A percentile compares a stretch with the other conserved stretches of the same genome.
phyloP scores from a whole-genome alignment of 2,797 vertebrate species.

The Kryptolebias ocellatus region DNA sequence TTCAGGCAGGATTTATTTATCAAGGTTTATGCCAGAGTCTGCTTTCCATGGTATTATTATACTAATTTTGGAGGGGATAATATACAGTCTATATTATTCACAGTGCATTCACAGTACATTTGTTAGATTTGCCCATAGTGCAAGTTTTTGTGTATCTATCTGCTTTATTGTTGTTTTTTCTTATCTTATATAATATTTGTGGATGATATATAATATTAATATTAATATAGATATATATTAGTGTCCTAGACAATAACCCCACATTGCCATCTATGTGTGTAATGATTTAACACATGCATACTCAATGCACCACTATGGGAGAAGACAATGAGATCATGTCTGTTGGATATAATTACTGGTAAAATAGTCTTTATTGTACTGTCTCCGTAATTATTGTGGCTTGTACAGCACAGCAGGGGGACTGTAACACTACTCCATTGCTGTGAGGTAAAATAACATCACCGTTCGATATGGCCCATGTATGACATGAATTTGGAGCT shows the following conservation, averaged over 20 bases:
- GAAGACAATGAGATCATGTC: slow-evolving; percentile 70
- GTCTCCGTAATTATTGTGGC: slow-evolving; percentile 61
- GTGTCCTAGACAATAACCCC: not conserved
- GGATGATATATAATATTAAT: not conserved
- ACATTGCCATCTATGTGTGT: slow-evolving; percentile 38
- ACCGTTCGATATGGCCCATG: slow-evolving; percentile 33
- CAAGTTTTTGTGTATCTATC: too few relatives aligned
- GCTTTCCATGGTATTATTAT: too few relatives aligned
- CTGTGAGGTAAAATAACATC: slow-evolving; percentile 62
- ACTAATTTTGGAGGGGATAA: too few relatives aligned
- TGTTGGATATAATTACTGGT: slow-evolving; percentile 74
- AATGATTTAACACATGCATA: slow-evolving; percentile 40
- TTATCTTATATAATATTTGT: not conserved
- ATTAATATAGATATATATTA: not conserved
- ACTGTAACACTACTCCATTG: slow-evolving; percentile 56
- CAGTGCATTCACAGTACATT: too few relatives aligned
- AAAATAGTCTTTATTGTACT: slow-evolving; percentile 52
- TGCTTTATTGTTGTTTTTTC: not conserved
- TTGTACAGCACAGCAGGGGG: slow-evolving; percentile 54
- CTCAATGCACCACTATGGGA: slow-evolving; percentile 22
- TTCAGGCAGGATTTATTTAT: too few relatives aligned
- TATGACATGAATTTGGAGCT: slow-evolving; percentile 31
- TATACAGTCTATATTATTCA: too few relatives aligned
- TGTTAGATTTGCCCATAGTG: too few relatives aligned
- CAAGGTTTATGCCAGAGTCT: too few relatives aligned